These are phyloP conservation scores for Laupala kohalensis DNA, from an alignment of 1,140 invertebrate species.

Conservation along the genomic window DNA sequence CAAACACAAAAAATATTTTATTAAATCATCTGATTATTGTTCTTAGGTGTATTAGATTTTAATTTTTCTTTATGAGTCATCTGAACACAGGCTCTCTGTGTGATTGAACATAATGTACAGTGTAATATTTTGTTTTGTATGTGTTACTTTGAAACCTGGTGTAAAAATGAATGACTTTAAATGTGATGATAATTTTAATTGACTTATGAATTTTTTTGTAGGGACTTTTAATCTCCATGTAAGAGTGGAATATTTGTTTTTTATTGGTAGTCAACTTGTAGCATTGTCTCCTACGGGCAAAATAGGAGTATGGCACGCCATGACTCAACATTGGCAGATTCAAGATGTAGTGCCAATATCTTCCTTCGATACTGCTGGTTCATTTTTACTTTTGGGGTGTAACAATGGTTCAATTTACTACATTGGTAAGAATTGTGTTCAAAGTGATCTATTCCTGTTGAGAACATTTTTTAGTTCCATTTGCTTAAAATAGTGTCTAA, in stretches of 20 bases:
- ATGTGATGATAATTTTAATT: no score
- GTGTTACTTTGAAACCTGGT: no score
- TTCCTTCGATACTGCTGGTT: constrained; percentile 91
- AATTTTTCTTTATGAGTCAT: no score
- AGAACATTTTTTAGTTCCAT: no score
- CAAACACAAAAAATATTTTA: no score
- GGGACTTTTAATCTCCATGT: constrained; percentile 83
- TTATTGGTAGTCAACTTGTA: constrained; percentile 92
- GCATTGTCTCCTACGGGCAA: constrained; percentile 88
- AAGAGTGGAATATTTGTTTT: constrained; percentile 88
- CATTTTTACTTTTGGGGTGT: constrained; percentile 85
- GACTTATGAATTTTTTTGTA: constrained; percentile 24
- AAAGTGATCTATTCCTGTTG: background rate
- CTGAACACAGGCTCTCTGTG: no score
- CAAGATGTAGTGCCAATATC: constrained; percentile 90
- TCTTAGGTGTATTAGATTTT: no score
- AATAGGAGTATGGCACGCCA: constrained; percentile 96
- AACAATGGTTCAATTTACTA: constrained; percentile 96
- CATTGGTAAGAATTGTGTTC: constrained; percentile 52
- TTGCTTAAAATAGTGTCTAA: background rate
- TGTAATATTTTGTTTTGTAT: no score
- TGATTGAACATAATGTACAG: no score
- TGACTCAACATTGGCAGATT: constrained; percentile 96
- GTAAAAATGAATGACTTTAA: no score
- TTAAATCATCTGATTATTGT: no score